These are phyloP conservation scores for Neuroscelio doddi DNA, from an alignment of 2,888 invertebrate genomes.

Conservation along the genomic window DNA sequence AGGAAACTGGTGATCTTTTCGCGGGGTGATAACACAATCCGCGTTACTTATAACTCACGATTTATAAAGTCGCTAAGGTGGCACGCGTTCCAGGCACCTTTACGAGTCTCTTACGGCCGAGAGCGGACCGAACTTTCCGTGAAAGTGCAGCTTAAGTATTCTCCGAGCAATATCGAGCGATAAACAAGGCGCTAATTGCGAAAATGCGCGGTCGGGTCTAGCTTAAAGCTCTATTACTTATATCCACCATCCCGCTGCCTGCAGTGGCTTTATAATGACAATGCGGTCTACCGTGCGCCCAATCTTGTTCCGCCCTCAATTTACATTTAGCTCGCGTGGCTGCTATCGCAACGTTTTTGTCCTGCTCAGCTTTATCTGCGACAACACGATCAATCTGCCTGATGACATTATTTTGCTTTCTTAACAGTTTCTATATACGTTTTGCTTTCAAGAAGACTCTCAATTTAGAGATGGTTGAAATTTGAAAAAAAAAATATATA, in stretches of 20 bases:
- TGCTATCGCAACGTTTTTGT: constrained; percentile 8
- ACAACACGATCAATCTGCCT: constrained; percentile 2
- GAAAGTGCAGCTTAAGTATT: constrained; percentile 48
- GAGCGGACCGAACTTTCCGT: constrained; percentile 20
- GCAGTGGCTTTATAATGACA: constrained; percentile 13
- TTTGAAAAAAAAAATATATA: too few relatives aligned
- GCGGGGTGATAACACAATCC: constrained; percentile 38
- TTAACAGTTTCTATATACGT: too few relatives aligned
- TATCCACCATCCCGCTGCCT: constrained; percentile 16
- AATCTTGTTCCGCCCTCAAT: constrained; percentile 7
- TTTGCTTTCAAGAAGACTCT: too few relatives aligned
- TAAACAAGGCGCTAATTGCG: constrained; percentile 45
- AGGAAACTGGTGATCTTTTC: constrained; percentile 30
- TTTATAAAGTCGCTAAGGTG: constrained; percentile 53
- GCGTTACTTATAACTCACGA: constrained; percentile 50
- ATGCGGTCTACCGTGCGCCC: not conserved
- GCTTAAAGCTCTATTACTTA: constrained; percentile 41
- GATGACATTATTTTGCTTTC: constrained; percentile 10
- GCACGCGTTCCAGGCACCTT: constrained; percentile 33
- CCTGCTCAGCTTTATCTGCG: not conserved
- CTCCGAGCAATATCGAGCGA: constrained; percentile 39
- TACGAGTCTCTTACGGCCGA: constrained; percentile 45
- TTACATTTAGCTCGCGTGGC: constrained; percentile 20
- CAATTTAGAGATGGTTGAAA: too few relatives aligned
- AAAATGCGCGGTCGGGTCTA: constrained; percentile 5